Base-by-base conservation (phyloP, 1,140 invertebrate species). In the Oedothorax gibbosus region DNA sequence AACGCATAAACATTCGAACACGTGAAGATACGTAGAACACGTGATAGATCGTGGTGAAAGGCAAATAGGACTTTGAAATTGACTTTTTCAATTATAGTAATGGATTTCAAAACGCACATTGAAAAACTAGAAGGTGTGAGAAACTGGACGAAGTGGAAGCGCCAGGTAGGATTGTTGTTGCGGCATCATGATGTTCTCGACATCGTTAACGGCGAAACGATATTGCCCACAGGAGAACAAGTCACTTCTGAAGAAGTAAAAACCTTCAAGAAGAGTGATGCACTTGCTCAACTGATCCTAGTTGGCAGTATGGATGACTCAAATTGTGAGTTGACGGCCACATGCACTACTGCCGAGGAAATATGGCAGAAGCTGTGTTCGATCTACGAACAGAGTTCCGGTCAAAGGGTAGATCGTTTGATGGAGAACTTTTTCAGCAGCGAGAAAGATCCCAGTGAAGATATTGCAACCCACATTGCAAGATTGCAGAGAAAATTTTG, bases 401-500 rank as follows among this genome's bases (percentile, higher is more conserved):
- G 35, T 7, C 66, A 50, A 49, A 7, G 66, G 6, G 14, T 69
- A 11, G 3, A 69, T 69, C 35, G 35, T 49, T 49, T 69, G 18
- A 69, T 69, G 66, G 66, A 69, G 35, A 7, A 49, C 12, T 69
- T 69, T 14, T 71, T 71, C 15, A 6, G 49, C 2, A 15, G 3
- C 9, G 69, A 71, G 3, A 54, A 75, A 57, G 20, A 75, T 18
- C n/a, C 9, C 10, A 11, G 21, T 18, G 50, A 71, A 11, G 72
- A 75, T 20, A 57, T 18, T 57, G 53, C 35, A 57, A 60, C n/a
- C 10, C 54, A 35, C 15, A 7, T 8, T 49, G 54, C n/a, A 75
- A 75, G 57, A 14, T 21, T 75, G 7, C 51, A 56, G 15, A 73
- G 54, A 21, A 75, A 75, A 5, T 75, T 75, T 11, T 11, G 72